phyloP scores from a whole-genome alignment of 2,888 invertebrate species.

The Lottia scabra region DNA sequence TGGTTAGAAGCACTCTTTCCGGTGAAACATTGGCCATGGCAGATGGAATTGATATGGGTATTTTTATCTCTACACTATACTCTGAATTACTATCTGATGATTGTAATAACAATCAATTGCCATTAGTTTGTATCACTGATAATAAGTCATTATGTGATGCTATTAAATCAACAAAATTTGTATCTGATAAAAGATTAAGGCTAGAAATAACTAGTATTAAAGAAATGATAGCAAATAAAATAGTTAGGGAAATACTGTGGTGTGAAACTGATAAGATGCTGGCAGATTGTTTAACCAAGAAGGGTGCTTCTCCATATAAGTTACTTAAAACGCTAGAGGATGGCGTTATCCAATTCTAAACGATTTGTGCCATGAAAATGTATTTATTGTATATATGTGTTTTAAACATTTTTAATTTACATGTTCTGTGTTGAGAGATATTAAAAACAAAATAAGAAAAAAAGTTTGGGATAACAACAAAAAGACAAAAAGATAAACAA shows the following conservation, averaged over 20 bases:
- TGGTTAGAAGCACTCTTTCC: neutral
- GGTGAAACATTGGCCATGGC: constrained; percentile 1
- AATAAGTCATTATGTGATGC: neutral
- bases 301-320: neutral
- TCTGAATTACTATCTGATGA: neutral
- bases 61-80: neutral
- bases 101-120: neutral
- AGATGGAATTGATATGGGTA: constrained; percentile 1
- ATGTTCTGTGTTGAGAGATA: no score
- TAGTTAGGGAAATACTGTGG: neutral
- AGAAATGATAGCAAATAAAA: constrained; percentile 2
- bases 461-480: no score
- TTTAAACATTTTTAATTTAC: no score
- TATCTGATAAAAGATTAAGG: neutral
- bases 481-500: no score
- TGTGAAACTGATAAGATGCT: neutral
- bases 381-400: no score
- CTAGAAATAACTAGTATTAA: constrained; percentile 2
- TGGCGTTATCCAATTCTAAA: neutral
- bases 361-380: neutral
- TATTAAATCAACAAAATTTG: constrained; percentile 5
- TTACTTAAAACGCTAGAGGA: constrained; percentile 5
- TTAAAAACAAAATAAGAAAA: no score
- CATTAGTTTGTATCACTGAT: neutral
- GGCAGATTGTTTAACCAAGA: neutral